Percentiles rank a stretch among this genome's conserved stretches.
Conservation (phyloP, 2,797 vertebrate species). For the Tiaroga cobitis region DNA sequence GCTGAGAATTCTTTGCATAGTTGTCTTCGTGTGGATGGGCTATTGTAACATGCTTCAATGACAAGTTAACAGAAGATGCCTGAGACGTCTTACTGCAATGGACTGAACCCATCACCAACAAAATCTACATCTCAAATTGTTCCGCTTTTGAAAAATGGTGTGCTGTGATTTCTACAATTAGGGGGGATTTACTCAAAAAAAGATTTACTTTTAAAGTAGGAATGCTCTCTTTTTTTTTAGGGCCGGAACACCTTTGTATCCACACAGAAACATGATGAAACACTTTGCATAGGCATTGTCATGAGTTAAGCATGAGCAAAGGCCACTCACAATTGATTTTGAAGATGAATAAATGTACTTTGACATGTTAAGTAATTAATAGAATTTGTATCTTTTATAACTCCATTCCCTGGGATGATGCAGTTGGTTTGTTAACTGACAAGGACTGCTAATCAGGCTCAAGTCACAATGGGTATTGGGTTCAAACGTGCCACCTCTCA, state of each 20-base stretch:
- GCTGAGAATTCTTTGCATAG: slow-evolving; percentile 41
- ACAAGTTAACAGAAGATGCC: background rate
- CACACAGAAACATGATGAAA: background rate
- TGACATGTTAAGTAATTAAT: background rate
- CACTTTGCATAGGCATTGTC: background rate
- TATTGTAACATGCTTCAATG: slow-evolving; percentile 21
- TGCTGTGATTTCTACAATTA: background rate
- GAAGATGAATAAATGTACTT: background rate
- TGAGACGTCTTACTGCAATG: background rate
- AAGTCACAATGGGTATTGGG: background rate
- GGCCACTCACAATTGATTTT: background rate
- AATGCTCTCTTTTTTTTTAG: background rate
- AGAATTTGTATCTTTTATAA: background rate
- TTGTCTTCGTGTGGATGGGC: slow-evolving; percentile 21
- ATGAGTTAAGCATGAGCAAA: background rate
- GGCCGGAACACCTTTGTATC: background rate
- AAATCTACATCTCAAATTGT: background rate
- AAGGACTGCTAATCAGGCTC: background rate
- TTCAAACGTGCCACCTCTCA: background rate
- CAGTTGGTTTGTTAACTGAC: background rate
- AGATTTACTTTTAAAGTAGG: background rate
- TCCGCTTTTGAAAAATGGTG: background rate
- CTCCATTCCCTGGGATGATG: background rate
- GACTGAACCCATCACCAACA: background rate
- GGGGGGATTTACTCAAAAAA: background rate